Evolutionary conservation across 2,113 vertebrate species (phyloP), one percentile per base, ranked within the genome.

Genomic region (Motacilla tschutschensis): DNA sequence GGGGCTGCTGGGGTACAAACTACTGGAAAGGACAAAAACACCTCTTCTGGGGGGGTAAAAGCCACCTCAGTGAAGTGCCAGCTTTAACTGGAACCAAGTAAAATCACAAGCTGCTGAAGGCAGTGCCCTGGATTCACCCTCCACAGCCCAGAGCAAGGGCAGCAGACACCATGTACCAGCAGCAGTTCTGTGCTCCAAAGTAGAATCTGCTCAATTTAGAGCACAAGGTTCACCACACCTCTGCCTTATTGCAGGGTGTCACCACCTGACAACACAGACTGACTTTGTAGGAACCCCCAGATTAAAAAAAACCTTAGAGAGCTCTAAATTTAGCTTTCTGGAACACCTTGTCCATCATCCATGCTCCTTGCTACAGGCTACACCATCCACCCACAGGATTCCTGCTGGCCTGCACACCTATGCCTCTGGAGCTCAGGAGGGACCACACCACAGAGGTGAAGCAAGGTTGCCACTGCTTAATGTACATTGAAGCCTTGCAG

Each of bases 81-180:
- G 62, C 26, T 80, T 66, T 70, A 7, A 11, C 7, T 13, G 33
- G 55, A 70, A 51, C 18, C 21, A 43, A 33, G 31, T 14, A 14
- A 57, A 86, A 67, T 12, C 3, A 0, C 43, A 33, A 25, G 43
- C 8, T 82, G 59, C 82, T 73, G 43, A 62, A 53, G 24, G 38
- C 53, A 74, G 26, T 38, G 66, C 28, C 63, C 80, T 63, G 65
- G 58, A 64, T 80, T 85, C 36, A 55, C 48, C 46, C 85, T 35
- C 0, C 0, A 16, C 2, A 8, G 17, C 60, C 29, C 41, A 14
- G 31, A 65, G 31, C 55, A 58, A 74, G 58, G 43, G 38, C 24
- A 50, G 47, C 9, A 4, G 19, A n/a, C 0, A 0, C 17, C 19
- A 1, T 0, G 4, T 9, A 14, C 63, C 66, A 44, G 67, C 59